Conservation (phyloP, 2,797 vertebrate species). For the Leptodactylus fallax region DNA sequence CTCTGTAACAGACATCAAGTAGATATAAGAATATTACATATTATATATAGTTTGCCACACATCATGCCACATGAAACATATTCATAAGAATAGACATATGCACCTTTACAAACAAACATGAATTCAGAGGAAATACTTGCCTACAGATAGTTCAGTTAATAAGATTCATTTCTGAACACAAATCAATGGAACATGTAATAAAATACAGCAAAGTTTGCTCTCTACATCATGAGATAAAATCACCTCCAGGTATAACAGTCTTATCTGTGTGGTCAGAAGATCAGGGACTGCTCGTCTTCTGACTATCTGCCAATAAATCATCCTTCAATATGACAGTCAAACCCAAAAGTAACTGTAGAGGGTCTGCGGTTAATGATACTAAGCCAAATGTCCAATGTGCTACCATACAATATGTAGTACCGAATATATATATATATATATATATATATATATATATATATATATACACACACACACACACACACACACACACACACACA, state of each 20-base stretch:
- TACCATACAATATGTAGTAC: not conserved
- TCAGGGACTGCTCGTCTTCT: not conserved
- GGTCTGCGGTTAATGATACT: not conserved
- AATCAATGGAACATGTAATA: not conserved
- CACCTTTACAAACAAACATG: not conserved
- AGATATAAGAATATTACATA: not conserved
- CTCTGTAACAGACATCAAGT: constrained; percentile 73
- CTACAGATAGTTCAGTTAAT: not conserved
- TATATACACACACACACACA: no score
- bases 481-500: no score
- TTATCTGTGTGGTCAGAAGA: not conserved
- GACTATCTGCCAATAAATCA: not conserved
- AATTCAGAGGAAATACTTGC: not conserved
- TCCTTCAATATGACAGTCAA: not conserved
- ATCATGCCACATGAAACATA: not conserved
- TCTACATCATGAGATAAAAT: not conserved
- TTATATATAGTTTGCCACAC: not conserved
- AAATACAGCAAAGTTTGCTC: no score
- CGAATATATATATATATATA: not conserved
- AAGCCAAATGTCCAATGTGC: not conserved
- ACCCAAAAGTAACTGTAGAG: not conserved
- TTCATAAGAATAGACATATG: not conserved
- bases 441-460: no score
- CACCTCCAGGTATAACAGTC: not conserved
- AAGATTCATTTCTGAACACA: no score